phyloP scores from a whole-genome alignment of 1,140 invertebrate species.

The Oryzaephilus surinamensis region DNA sequence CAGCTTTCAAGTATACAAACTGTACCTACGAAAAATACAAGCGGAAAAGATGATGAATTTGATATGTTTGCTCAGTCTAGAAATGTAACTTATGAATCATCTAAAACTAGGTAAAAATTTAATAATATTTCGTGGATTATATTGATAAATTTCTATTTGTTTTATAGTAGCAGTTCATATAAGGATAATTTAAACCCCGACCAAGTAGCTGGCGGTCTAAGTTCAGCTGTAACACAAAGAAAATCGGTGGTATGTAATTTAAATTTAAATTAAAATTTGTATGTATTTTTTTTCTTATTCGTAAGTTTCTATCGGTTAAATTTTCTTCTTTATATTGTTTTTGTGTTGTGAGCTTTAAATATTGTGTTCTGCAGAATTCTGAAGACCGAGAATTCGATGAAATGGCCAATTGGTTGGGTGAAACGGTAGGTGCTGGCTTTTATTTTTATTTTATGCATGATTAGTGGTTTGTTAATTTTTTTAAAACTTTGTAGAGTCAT shows the following conservation, averaged over 20 bases:
- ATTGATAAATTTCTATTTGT: slow-evolving; percentile 5
- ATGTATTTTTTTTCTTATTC: slow-evolving; percentile 12
- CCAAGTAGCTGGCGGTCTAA: slow-evolving; percentile 44
- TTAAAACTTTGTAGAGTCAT: too few species aligned
- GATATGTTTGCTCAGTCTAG: slow-evolving; percentile 87
- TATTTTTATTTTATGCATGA: slow-evolving; percentile 3
- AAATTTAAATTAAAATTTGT: slow-evolving; percentile 3
- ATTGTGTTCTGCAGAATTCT: slow-evolving; percentile 50
- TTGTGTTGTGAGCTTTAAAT: slow-evolving; percentile 20
- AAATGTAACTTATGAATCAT: slow-evolving; percentile 58
- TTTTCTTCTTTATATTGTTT: slow-evolving; percentile 6
- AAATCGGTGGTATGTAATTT: slow-evolving; percentile 18
- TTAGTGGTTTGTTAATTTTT: neutral
- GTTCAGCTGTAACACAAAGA: slow-evolving; percentile 31
- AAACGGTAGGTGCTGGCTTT: slow-evolving; percentile 30
- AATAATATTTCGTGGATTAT: slow-evolving; percentile 1
- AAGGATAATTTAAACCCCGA: slow-evolving; percentile 59
- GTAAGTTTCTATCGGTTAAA: slow-evolving; percentile 11
- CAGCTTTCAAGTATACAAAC: slow-evolving; percentile 32
- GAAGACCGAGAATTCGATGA: slow-evolving; percentile 82
- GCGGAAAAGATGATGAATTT: slow-evolving; percentile 56
- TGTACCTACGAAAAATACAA: slow-evolving; percentile 30
- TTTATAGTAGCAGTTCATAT: slow-evolving; percentile 57
- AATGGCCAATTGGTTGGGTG: slow-evolving; percentile 84
- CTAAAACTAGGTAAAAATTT: slow-evolving; percentile 50